Percentiles rank a stretch among this genome's conserved stretches.
Evolutionary conservation across 64 coral and sea anemone genomes (phyloP).

Genomic region (Cladopsammia gracilis): DNA sequence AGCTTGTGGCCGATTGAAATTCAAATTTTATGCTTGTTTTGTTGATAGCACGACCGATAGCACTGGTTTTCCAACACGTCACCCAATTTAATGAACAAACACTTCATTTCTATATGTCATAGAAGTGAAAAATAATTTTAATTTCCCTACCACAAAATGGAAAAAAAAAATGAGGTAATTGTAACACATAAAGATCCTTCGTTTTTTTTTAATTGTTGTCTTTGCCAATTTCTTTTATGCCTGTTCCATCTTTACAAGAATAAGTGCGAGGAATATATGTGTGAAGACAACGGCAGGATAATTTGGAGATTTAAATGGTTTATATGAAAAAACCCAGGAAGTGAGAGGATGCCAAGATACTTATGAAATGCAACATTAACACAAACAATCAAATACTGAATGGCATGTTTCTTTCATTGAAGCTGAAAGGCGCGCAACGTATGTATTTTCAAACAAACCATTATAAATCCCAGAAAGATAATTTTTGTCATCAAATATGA

Average conservation of each 20-base stretch:
- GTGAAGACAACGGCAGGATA: not conserved
- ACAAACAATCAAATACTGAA: too few relatives aligned
- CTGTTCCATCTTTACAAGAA: too few relatives aligned
- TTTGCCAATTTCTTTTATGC: too few relatives aligned
- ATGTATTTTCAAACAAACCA: not conserved
- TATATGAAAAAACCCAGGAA: not conserved
- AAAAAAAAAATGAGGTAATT: not conserved
- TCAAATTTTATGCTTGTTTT: slow-evolving; percentile 16
- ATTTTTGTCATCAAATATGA: too few relatives aligned
- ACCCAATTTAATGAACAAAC: slow-evolving; percentile 25
- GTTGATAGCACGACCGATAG: not conserved
- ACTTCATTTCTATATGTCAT: slow-evolving; percentile 1
- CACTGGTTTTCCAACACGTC: not conserved
- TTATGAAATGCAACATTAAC: too few relatives aligned
- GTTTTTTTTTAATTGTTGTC: too few relatives aligned
- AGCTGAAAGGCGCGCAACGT: too few relatives aligned
- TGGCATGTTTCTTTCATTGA: too few relatives aligned
- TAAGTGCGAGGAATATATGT: too few relatives aligned
- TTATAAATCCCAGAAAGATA: not conserved
- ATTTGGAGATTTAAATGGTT: not conserved
- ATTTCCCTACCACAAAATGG: not conserved
- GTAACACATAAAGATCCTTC: not conserved
- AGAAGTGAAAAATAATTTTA: too few relatives aligned
- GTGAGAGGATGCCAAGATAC: not conserved
- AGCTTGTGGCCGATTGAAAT: not conserved